These are phyloP conservation scores for Tachina grossa DNA, from an alignment of 2,888 invertebrate species.

Conservation along the genomic window DNA sequence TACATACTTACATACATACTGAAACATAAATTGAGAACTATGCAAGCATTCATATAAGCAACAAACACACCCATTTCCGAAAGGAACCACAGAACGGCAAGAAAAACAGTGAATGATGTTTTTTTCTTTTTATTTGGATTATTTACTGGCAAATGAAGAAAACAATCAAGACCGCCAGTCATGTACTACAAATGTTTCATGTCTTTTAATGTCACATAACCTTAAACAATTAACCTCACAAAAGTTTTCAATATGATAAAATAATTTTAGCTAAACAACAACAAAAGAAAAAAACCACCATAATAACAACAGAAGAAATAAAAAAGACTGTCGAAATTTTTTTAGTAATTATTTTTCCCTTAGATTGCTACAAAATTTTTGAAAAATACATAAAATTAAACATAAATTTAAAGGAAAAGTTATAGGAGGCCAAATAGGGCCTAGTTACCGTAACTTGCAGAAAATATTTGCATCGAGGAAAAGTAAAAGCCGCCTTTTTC, in stretches of 20 bases:
- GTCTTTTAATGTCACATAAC: slow-evolving; percentile 60
- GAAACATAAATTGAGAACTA: background rate
- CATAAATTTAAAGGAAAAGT: background rate
- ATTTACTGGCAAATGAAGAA: slow-evolving; percentile 21
- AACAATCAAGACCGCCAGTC: slow-evolving; percentile 61
- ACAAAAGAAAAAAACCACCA: slow-evolving; percentile 18
- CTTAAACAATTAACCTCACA: slow-evolving; percentile 67
- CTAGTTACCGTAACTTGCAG: too few relatives aligned
- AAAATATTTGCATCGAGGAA: too few relatives aligned
- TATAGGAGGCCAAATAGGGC: background rate
- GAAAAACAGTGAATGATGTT: background rate
- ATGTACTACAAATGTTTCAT: slow-evolving; percentile 56
- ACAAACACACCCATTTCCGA: slow-evolving; percentile 1
- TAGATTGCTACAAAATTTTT: slow-evolving; percentile 18
- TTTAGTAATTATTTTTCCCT: slow-evolving; percentile 15
- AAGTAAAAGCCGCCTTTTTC: too few relatives aligned
- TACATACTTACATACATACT: background rate
- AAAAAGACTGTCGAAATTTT: background rate
- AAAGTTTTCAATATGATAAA: slow-evolving; percentile 57
- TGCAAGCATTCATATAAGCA: background rate
- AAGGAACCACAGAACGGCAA: background rate
- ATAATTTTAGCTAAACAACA: slow-evolving; percentile 50
- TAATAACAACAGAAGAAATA: background rate
- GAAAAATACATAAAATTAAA: slow-evolving; percentile 13
- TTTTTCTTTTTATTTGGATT: slow-evolving; percentile 11